These are phyloP conservation scores for Cyclina sinensis DNA, from an alignment of 1,140 invertebrate species.

Conservation along the genomic window DNA sequence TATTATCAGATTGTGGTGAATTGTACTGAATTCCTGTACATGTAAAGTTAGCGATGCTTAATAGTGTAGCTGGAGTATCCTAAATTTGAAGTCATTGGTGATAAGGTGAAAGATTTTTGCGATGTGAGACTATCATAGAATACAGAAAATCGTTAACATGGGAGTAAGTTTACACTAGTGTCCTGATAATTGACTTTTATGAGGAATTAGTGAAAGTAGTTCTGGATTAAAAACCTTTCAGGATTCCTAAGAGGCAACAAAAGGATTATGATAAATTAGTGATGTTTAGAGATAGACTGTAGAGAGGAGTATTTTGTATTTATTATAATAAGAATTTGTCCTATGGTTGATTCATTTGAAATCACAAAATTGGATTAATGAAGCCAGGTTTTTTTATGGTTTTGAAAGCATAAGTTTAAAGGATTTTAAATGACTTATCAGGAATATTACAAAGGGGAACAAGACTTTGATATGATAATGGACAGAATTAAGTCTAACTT, in stretches of 20 bases:
- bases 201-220: constrained; percentile 9
- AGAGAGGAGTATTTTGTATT: too few species aligned
- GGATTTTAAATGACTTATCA: neutral
- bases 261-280: too few species aligned
- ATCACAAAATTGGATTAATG: neutral
- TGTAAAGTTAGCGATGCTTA: neutral
- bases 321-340: too few species aligned
- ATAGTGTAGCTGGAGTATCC: neutral
- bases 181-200: constrained; percentile 13
- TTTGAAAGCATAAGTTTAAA: neutral
- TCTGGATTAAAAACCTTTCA: neutral
- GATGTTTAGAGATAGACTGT: too few species aligned
- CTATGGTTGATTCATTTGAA: too few species aligned
- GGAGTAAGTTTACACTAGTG: neutral
- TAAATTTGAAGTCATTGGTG: neutral
- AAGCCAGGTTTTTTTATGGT: neutral
- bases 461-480: neutral
- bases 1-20: neutral
- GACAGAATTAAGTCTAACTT: neutral
- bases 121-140: neutral
- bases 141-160: neutral
- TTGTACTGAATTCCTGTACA: constrained; percentile 11
- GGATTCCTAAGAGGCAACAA: neutral
- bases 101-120: neutral
- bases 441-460: too few species aligned